A percentile compares a stretch with the other conserved stretches of the same genome.
Conservation (phyloP, 2,113 vertebrate species). For the Albula glossodonta region DNA sequence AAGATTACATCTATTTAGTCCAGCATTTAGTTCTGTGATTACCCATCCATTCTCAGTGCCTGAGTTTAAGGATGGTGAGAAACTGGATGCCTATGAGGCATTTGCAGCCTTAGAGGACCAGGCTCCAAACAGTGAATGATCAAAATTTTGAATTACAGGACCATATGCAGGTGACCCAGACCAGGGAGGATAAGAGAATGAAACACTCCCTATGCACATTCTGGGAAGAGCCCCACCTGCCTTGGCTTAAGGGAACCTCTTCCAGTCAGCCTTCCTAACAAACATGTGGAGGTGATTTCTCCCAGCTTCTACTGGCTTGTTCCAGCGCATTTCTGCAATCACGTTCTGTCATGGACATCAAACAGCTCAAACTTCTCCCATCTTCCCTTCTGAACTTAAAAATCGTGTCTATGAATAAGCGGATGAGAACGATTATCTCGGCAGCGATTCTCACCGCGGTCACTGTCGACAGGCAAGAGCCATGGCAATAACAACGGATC, state of each 20-base stretch:
- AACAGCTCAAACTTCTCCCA: background rate
- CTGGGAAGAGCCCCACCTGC: background rate
- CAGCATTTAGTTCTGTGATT: no score
- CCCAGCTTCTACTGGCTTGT: background rate
- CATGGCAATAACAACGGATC: background rate
- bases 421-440: background rate
- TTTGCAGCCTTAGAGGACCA: no score
- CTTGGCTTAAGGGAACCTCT: background rate
- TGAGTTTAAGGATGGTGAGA: background rate
- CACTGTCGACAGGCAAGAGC: background rate
- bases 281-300: conserved; percentile 12
- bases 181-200: background rate
- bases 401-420: background rate
- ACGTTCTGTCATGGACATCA: background rate
- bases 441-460: background rate
- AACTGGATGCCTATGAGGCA: background rate
- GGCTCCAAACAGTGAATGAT: background rate
- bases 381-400: background rate
- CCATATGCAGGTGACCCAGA: background rate
- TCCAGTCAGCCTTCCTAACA: background rate
- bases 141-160: background rate
- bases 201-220: background rate
- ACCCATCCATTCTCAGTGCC: background rate
- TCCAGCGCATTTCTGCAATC: background rate
- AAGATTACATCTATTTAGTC: background rate